phyloP scores from a whole-genome alignment of 2,888 invertebrate species.

The Ophion ventricosus region DNA sequence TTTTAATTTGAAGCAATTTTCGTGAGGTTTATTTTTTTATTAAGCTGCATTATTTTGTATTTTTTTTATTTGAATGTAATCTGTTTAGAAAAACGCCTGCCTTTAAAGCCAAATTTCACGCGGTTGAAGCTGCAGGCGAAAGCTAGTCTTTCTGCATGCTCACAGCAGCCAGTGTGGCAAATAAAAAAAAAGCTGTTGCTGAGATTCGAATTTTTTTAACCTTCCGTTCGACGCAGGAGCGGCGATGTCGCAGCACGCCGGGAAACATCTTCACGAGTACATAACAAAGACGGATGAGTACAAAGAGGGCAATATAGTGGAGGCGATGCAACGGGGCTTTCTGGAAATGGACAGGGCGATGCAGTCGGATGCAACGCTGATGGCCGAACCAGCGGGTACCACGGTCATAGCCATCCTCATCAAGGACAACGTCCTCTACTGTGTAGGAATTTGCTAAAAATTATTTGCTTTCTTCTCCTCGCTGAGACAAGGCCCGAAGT shows the following conservation, averaged over 20 bases:
- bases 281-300: conserved; percentile 93
- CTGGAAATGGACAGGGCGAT: conserved; percentile 96
- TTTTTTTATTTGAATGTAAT: no score
- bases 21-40: no score
- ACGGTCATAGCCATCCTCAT: conserved; percentile 95
- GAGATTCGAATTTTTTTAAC: background rate
- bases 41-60: no score
- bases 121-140: no score
- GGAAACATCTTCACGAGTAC: conserved; percentile 96
- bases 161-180: background rate
- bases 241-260: conserved; percentile 96
- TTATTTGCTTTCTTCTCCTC: background rate
- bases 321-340: conserved; percentile 94
- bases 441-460: conserved; percentile 85
- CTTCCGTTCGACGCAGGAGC: conserved; percentile 85
- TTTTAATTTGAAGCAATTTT: no score
- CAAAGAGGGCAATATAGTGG: conserved; percentile 91
- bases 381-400: conserved; percentile 96
- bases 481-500: background rate
- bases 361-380: conserved; percentile 93
- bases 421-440: conserved; percentile 93
- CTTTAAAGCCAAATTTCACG: no score
- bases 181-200: background rate
- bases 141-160: background rate
- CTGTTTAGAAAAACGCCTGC: no score